Base-by-base conservation (phyloP, 2,797 vertebrate species). In the Odontamblyopus rebecca region DNA sequence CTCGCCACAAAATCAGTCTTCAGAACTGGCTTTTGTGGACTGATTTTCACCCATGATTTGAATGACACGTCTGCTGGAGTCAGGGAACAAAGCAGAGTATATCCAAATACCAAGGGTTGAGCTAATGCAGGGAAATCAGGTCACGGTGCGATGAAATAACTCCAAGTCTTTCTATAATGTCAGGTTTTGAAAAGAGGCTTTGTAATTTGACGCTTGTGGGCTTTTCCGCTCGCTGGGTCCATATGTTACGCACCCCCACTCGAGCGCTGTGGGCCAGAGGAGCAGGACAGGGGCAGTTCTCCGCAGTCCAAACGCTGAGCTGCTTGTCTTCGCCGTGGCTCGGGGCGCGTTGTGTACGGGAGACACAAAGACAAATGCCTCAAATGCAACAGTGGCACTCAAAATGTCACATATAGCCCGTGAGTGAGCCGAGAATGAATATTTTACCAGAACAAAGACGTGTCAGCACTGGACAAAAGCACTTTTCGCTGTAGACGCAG, bases 221-320 rank as follows among this genome's bases (percentile, higher is more conserved):
- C 68, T 88, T 91, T 87, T 84, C 87, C 81, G 80, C 75, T 82
- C 84, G 86, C 84, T 91, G 85, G 80, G 77, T 91, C 90, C 92
- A 90, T 93, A 93, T 90, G 91, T 87, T 88, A 71, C 74, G 78
- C 75, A 78, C 80, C 88, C 90, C 85, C 91, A 91, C 90, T 85
- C 84, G 87, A 89, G 81, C 84, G 88, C 89, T 77, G 77, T 66
- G 76, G 88, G 87, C 80, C 71, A 38, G 75, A 87, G 82, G 75
- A 79, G 74, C 19, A 84, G 78, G 78, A 73, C 81, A 74, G 79
- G 85, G 84, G 74, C 78, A 67, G 74, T 79, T 85, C 88, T 91
- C 88, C 68, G 77, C 19, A 71, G 85, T 78, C 62, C 75, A 66
- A 78, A 75, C 75, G 76, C 75, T 81, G 78, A 29, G 67, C 77